These are phyloP conservation scores for Rhagoletis pomonella DNA, from an alignment of 1,140 invertebrate genomes.

Conservation along the genomic window DNA sequence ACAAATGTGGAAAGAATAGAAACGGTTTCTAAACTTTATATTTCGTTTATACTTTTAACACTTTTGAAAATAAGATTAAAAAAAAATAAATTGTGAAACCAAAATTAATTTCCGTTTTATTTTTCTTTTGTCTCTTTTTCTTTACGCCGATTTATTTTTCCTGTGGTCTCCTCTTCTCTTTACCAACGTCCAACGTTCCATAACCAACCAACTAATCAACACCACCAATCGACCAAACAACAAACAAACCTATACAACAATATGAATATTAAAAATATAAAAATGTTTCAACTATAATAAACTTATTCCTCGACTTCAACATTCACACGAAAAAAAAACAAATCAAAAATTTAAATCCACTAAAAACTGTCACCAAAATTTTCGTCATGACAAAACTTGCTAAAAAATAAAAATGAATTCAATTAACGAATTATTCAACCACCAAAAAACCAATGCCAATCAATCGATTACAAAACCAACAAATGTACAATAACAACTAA, in stretches of 20 bases:
- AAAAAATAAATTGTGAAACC: neutral
- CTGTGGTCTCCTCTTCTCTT: slow-evolving; percentile 44
- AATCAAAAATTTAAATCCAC: neutral
- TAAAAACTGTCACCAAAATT: neutral
- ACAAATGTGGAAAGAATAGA: neutral
- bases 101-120: slow-evolving; percentile 39
- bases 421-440: neutral
- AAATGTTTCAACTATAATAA: too few relatives aligned
- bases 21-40: neutral
- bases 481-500: slow-evolving; percentile 44
- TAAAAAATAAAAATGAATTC: neutral
- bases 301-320: neutral
- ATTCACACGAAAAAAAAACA: neutral
- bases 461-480: too few relatives aligned
- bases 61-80: neutral
- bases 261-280: too few relatives aligned
- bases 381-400: neutral
- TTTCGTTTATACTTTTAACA: neutral
- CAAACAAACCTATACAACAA: slow-evolving; percentile 16
- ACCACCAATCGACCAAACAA: slow-evolving; percentile 38
- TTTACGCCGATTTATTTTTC: slow-evolving; percentile 36
- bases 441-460: too few relatives aligned
- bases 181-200: slow-evolving; percentile 51
- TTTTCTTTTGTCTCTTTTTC: slow-evolving; percentile 52
- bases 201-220: slow-evolving; percentile 46